Base-by-base conservation (phyloP, 2,888 invertebrate genomes). In the Dryadula phaetusa region DNA sequence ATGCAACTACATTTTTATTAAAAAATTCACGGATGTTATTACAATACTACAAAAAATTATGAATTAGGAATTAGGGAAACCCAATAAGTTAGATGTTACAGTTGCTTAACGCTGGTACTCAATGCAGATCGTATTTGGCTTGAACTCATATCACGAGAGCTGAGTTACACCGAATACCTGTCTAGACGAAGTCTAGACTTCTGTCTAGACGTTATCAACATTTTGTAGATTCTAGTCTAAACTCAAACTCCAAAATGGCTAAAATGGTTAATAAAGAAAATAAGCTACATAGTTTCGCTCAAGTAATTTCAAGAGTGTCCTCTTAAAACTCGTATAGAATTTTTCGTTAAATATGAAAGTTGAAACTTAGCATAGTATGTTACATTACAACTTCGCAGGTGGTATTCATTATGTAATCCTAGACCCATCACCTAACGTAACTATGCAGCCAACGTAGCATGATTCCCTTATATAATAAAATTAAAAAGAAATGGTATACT, bases 101-200 rank as follows among this genome's bases (percentile, higher is more conserved):
- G 56, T 54, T 56, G n/a, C n/a, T 40, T 22, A 40, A 56, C n/a
- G 0, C 8, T 20, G 20, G 20, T 14, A 37, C 34, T 54, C 25
- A 58, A 58, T 40, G 25, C 16, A 16, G 75, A 80, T 78, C 78
- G 78, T 77, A 84, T 86, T 88, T 82, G 80, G 83, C 83, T 75
- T 77, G 77, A 82, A 79, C 85, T 85, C 84, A 85, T 88, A 79
- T 78, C 82, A 83, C 78, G 79, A 84, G 83, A 85, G 78, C 82
- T 82, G 78, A 82, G 83, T 84, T 84, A 82, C 78, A 85, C 85
- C 83, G 82, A 88, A 90, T 90, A 92, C 89, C 88, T 87, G 92
- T 92, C 92, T 92, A 92, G 92, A 92, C 92, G 67, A 22, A 61
- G 92, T 92, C 92, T 91, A 91, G 92, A 90, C 91, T 75, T 63